These are phyloP conservation scores for Luidia sarsii DNA, from an alignment of 53 echinoderm and acorn worm species.

Conservation along the genomic window DNA sequence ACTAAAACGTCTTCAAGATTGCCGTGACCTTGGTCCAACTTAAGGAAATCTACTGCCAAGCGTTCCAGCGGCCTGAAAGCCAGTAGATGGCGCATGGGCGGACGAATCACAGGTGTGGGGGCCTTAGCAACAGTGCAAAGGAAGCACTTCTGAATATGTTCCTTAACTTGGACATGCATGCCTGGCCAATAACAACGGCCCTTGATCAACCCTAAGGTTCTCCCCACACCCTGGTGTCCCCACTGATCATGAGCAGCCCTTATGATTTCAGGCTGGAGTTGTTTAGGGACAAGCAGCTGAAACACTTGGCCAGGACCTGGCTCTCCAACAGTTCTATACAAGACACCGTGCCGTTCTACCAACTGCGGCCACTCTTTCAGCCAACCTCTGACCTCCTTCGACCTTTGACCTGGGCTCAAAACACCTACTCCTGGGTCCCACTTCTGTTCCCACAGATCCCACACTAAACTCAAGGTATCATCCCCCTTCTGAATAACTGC, in stretches of 20 bases:
- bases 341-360: constrained; percentile 16
- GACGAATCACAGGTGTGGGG: constrained; percentile 9
- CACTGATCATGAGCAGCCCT: constrained; percentile 1
- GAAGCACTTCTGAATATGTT: constrained; percentile 38
- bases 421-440: background rate
- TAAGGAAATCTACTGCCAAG: constrained; percentile 46
- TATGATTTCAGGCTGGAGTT: background rate
- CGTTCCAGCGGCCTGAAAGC: constrained; percentile 1
- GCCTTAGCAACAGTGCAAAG: constrained; percentile 40
- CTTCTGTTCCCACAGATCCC: background rate
- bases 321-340: constrained; percentile 19
- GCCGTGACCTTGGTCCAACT: constrained; percentile 41
- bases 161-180: constrained; percentile 50
- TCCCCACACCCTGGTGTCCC: constrained; percentile 32
- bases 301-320: background rate
- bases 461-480: background rate
- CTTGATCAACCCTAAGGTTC: constrained; percentile 36
- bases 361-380: constrained; percentile 26
- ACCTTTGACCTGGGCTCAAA: no score
- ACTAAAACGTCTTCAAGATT: constrained; percentile 41
- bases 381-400: constrained; percentile 15
- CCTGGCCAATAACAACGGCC: constrained; percentile 72
- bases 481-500: constrained; percentile 15
- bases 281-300: constrained; percentile 37
- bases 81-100: constrained; percentile 48